Evolutionary conservation across 2,113 vertebrate species (phyloP), one percentile per base, ranked within the genome.

Genomic region (Grallaria varia): DNA sequence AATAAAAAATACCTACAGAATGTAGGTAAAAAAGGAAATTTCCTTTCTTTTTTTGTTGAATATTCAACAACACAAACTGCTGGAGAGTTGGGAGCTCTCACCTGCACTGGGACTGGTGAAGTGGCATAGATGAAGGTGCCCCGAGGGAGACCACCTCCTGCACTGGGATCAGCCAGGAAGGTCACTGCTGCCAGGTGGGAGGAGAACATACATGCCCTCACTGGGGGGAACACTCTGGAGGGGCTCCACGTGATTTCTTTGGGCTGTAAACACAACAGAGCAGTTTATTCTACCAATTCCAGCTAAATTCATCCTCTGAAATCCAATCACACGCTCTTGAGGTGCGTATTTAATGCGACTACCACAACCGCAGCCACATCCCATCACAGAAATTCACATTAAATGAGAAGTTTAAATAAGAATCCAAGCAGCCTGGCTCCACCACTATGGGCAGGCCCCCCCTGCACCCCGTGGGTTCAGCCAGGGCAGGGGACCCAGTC

Each of bases 191-290:
- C 99, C 55, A 99, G 98, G 50, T 98, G 99, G 2, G 99, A 99
- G 6, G 99, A 99, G 96, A 99, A 99, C 99, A 99, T 99, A 97
- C 99, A 99, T 60, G 99, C 99, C n/a, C 99, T 98, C 19, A 99
- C 99, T 0, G 99, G 99, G 49, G 99, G 99, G 59, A 99, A 99
- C 78, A 99, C 99, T 92, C 99, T 97, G 2, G 99, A 99, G 11
- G 99, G 99, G 96, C 98, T 99, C 99, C 99, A 99, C 0, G 99
- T 99, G 73, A 99, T 99, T 97, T 99, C 99, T 84, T 99, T 99
- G 49, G 99, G 99, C 99, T 99, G 93, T 56, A 47, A 91, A 45
- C 2, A 77, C 92, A 92, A 81, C 27, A 59, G 79, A 88, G 56
- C 37, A 49, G 35, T 59, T 86, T 55, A 63, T 80, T 77, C 92